Conservation (phyloP, 2,888 invertebrate genomes). For the Ariolimax columbianus region DNA sequence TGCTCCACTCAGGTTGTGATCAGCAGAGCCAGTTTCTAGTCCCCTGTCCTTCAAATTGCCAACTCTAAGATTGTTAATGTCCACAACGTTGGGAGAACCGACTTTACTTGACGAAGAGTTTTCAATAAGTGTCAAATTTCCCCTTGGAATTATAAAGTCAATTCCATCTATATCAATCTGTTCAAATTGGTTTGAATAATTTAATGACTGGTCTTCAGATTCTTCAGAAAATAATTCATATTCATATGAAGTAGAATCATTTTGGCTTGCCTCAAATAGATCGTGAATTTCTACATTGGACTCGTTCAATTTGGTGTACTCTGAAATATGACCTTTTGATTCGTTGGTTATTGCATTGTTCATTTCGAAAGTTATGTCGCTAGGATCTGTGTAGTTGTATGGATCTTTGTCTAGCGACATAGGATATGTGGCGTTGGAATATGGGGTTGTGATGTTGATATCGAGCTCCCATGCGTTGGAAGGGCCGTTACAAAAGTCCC, state of each 20-base stretch:
- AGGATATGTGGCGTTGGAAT: background rate
- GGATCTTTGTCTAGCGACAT: background rate
- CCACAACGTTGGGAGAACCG: background rate
- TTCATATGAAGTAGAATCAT: conserved; percentile 1
- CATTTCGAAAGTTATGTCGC: background rate
- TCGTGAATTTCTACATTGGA: background rate
- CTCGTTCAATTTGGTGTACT: background rate
- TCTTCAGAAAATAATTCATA: background rate
- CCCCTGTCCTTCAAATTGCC: conserved; percentile 10
- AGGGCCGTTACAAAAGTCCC: conserved; percentile 35
- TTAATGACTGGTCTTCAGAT: background rate
- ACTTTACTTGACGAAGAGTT: background rate
- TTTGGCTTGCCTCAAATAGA: background rate
- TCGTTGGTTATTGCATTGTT: background rate
- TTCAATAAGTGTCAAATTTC: background rate
- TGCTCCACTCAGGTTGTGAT: background rate
- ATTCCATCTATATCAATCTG: background rate
- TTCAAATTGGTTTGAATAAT: background rate
- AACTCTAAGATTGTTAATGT: background rate
- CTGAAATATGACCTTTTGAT: background rate
- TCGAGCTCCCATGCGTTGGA: background rate
- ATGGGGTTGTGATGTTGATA: background rate
- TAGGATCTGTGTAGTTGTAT: background rate
- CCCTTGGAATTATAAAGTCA: conserved; percentile 10
- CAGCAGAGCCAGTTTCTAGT: background rate